Base-by-base conservation (phyloP, 2,888 invertebrate species). In the Aphidoletes aphidimyza region DNA sequence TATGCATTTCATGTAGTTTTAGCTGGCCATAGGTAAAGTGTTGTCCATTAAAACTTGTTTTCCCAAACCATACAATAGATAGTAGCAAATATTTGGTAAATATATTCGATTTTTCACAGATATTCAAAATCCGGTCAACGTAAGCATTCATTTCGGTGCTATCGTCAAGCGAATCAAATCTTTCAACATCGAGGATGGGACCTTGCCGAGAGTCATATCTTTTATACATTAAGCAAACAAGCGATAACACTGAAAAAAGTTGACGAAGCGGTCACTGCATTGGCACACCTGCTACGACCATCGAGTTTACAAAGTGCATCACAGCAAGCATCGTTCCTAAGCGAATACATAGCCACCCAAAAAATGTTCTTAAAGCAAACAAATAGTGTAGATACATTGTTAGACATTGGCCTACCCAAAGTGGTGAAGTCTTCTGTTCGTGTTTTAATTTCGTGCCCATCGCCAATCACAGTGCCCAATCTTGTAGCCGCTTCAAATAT, bases 1-100 rank as follows among this genome's bases (percentile, higher is more conserved):
- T 98, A 97, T 89, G 96, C 98, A 22, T 98, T 99, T 90, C 98
- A 99, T 88, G 95, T 97, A 92, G 98, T 99, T 30, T 91, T 99
- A 34, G 96, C 99, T 26, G 99, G 99, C 0, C 98, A 99, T 90
- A 92, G 99, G 85, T 69, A 5, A 26, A n/a, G n/a, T n/a, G 69
- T 69, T 19, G 17, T 47, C 2, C 8, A 47, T 47, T 47, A 11
- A 47, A 11, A 14, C 42, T 9, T 14, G 42, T 14, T 42, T 6
- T 9, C 14, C 42, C 42, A 42, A 47, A 19, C 2, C 6, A 47
- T 2, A 47, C 6, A 47, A 47, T 2, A 19, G 47, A 69, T 69
- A 30, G 5, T 14, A 69, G 6, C 8, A 8, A 22, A 26, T 54
- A 5, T 19, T 0, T 17, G 6, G 0, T 11, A 34, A 69, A 69